Base-by-base conservation (phyloP, 2,888 invertebrate species). In the Eupelmus urozonus region DNA sequence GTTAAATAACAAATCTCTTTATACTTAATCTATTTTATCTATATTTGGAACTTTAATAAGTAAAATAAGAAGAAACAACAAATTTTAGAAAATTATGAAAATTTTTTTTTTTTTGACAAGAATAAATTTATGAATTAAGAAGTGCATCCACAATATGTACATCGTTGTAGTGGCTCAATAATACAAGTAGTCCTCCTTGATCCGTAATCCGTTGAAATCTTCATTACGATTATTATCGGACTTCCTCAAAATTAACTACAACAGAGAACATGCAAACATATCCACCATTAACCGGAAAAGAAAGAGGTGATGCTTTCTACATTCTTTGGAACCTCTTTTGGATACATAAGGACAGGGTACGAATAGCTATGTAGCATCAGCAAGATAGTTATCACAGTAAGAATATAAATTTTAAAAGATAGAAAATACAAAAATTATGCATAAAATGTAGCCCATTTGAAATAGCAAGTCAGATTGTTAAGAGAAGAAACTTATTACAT, bases 171-270 rank as follows among this genome's bases (percentile, higher is more conserved):
- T 85, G 85, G 83, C 84, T 88, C 87, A 88, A 86, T 88, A 88
- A 88, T 88, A 88, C 85, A 88, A 87, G 87, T 86, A 84, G 86
- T 88, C 87, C 85, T 86, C 86, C 80, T 88, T 85, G 83, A 84
- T n/a, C n/a, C 82, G 82, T 83, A n/a, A n/a, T n/a, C n/a, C 53
- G 20, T 11, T 79, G 84, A n/a, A n/a, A 83, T 83, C 85, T 85
- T 85, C 79, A n/a, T 84, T 70, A 40, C 53, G 84, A 80, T 81
- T 82, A 83, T 55, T 74, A 82, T 83, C 84, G 82, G 78, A 85
- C 85, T 85, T 85, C 85, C 84, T 71, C 66, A 71, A 71, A 65
- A 84, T 81, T 83, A 84, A 87, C 89, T 89, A 89, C 84, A 88
- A 88, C 88, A 89, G 71, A 78, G 53, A 86, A 88, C 89, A 86